Conservation (phyloP, 2,888 invertebrate species). For the Megastigmus dorsalis region DNA sequence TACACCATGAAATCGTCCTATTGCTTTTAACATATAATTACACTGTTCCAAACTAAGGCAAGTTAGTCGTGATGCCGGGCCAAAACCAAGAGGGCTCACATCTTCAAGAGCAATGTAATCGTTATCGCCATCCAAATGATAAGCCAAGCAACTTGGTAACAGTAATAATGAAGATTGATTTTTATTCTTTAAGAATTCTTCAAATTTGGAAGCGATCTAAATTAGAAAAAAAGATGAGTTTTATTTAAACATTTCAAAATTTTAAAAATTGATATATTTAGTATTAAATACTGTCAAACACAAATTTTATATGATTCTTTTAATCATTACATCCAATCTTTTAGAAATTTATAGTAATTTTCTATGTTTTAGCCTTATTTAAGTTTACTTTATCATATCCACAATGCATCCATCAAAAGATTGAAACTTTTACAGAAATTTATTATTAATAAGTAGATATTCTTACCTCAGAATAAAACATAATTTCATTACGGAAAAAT, state of each 20-base stretch:
- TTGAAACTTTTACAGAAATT: neutral
- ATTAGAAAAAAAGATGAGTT: too few species aligned
- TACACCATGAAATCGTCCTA: slow-evolving; percentile 75
- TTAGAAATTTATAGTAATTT: too few species aligned
- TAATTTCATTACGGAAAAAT: slow-evolving; percentile 83
- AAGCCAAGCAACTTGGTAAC: slow-evolving; percentile 68
- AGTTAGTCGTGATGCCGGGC: slow-evolving; percentile 65
- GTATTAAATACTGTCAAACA: too few species aligned
- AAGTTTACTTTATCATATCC: neutral
- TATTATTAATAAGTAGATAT: neutral
- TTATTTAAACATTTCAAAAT: too few species aligned
- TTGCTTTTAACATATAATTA: slow-evolving; percentile 67
- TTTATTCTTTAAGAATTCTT: slow-evolving; percentile 64
- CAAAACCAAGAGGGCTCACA: slow-evolving; percentile 69
- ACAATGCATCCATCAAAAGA: neutral
- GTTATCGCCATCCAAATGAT: slow-evolving; percentile 71
- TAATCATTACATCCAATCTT: too few species aligned
- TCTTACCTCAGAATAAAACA: slow-evolving; percentile 77
- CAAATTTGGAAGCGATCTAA: slow-evolving; percentile 66
- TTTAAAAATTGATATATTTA: too few species aligned
- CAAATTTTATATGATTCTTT: too few species aligned
- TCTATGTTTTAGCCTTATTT: too few species aligned
- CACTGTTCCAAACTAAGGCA: slow-evolving; percentile 67
- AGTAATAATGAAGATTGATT: slow-evolving; percentile 58
- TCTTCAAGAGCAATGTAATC: slow-evolving; percentile 75